phyloP scores from a whole-genome alignment of 1,140 invertebrate species.

The Cherax quadricarinatus region DNA sequence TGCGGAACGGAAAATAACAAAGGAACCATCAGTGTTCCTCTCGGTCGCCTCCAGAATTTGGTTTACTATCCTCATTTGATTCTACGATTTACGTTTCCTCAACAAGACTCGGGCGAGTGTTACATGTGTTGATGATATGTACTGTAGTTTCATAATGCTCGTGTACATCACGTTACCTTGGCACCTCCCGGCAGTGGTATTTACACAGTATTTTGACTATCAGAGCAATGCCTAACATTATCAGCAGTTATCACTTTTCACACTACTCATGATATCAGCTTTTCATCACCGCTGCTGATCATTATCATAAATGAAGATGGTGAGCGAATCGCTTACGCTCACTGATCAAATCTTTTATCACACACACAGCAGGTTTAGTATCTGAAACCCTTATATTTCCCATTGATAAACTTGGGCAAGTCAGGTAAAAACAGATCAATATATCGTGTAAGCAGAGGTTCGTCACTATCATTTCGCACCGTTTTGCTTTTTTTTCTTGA shows the following conservation, averaged over 20 bases:
- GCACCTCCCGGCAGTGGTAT: too few relatives aligned
- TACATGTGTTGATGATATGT: too few relatives aligned
- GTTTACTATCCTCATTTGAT: too few relatives aligned
- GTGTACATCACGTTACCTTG: too few relatives aligned
- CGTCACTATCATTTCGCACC: slow-evolving; percentile 27
- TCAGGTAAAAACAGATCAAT: not conserved
- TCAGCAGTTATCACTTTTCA: not conserved
- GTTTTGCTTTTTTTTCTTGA: not conserved
- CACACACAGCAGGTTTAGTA: not conserved
- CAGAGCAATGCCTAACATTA: not conserved
- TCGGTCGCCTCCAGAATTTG: too few relatives aligned
- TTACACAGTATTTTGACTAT: too few relatives aligned
- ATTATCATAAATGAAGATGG: not conserved
- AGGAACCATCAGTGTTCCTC: too few relatives aligned
- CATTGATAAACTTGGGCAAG: not conserved
- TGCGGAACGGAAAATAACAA: too few relatives aligned
- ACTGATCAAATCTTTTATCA: not conserved
- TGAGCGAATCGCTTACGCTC: not conserved
- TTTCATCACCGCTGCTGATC: not conserved
- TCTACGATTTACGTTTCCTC: too few relatives aligned
- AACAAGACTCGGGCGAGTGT: too few relatives aligned
- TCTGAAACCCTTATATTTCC: not conserved
- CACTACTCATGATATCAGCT: not conserved
- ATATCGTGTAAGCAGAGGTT: not conserved
- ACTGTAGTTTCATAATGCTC: too few relatives aligned